Conservation (phyloP, 2,888 invertebrate species). For the Caenorhabditis parvicauda region DNA sequence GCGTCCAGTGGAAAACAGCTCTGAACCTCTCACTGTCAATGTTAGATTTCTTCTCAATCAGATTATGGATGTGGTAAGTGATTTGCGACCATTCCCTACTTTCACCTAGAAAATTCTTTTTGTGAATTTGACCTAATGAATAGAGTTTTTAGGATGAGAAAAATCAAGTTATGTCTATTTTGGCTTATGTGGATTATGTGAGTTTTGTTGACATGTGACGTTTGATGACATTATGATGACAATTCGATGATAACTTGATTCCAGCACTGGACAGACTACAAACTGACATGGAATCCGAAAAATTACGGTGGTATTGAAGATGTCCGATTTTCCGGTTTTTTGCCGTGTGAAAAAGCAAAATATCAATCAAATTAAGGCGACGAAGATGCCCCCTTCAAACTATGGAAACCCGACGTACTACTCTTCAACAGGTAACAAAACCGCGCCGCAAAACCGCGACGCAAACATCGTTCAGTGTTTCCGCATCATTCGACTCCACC, state of each 20-base stretch:
- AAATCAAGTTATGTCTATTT: conserved; percentile 45
- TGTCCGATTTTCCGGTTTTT: conserved; percentile 23
- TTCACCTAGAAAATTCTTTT: neutral
- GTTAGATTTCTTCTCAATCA: conserved; percentile 46
- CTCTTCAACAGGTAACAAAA: conserved; percentile 47
- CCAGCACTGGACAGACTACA: conserved; percentile 48
- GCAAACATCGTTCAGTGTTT: conserved; percentile 26
- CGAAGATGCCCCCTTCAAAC: conserved; percentile 34
- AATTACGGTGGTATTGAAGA: conserved; percentile 37
- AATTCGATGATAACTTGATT: conserved; percentile 5
- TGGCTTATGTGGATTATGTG: conserved; percentile 47
- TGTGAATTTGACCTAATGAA: neutral
- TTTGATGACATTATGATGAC: too few relatives aligned
- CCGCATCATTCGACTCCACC: conserved; percentile 44
- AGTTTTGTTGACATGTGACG: conserved; percentile 2
- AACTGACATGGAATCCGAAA: conserved; percentile 43
- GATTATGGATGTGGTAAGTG: conserved; percentile 37
- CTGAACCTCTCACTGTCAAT: conserved; percentile 37
- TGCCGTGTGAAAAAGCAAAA: neutral
- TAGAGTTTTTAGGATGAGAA: conserved; percentile 35
- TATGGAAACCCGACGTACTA: conserved; percentile 44
- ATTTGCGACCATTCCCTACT: neutral
- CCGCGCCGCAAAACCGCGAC: neutral
- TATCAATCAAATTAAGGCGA: conserved; percentile 14
- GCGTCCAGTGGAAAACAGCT: conserved; percentile 38